Percentiles rank a stretch among this genome's conserved stretches.
Evolutionary conservation across 2,797 vertebrate genomes (phyloP).

Genomic region (Cynopterus sphinx): DNA sequence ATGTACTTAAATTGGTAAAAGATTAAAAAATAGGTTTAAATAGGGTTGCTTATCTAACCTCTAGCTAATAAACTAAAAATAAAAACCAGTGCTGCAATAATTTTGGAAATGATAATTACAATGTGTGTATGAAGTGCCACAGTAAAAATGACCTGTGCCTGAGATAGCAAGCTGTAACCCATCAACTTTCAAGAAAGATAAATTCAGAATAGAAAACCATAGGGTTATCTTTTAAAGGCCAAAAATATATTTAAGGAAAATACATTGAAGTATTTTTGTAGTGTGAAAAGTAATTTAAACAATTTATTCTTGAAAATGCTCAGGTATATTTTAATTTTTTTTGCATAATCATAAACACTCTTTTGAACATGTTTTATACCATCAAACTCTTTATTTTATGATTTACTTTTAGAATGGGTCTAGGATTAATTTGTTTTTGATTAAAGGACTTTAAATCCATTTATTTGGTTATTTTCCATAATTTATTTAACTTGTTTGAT

Average conservation of each 20-base stretch:
- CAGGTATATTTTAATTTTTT: background rate
- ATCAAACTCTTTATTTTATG: background rate
- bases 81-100: background rate
- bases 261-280: background rate
- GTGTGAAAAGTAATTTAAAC: background rate
- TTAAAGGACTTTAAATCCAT: background rate
- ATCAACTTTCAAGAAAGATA: background rate
- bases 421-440: background rate
- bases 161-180: background rate
- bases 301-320: background rate
- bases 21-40: background rate
- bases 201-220: background rate
- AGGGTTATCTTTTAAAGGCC: background rate
- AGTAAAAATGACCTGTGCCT: background rate
- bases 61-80: background rate
- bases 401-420: background rate
- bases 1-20: background rate
- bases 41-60: background rate
- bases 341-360: background rate
- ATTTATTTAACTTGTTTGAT: background rate
- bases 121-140: rapidly evolving
- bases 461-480: background rate
- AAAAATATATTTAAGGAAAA: background rate
- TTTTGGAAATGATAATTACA: no score
- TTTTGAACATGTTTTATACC: background rate